Conservation (phyloP, 2,888 invertebrate species). For the Dolomedes plantarius region DNA sequence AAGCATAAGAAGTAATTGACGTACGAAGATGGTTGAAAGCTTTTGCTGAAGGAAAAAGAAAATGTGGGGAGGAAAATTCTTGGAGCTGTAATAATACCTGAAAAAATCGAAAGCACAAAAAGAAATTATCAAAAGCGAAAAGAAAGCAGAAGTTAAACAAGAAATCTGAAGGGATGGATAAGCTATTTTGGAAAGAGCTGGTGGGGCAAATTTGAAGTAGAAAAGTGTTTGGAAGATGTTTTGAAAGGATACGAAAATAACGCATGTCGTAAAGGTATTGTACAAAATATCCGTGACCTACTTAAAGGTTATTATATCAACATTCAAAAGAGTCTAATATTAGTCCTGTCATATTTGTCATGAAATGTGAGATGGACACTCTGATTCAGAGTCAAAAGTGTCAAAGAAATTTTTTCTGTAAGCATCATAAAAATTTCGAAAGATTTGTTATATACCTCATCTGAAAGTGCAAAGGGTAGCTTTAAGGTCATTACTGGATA, state of each 20-base stretch:
- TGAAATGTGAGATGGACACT: no score
- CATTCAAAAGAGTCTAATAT: constrained; percentile 40
- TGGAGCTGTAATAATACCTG: not conserved
- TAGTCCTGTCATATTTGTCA: no score
- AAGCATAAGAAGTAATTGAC: not conserved
- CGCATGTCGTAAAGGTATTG: constrained; percentile 59
- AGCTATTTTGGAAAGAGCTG: constrained; percentile 65
- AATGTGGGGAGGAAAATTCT: no score
- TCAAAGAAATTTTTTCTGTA: no score
- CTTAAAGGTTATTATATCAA: constrained; percentile 41
- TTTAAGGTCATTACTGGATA: no score
- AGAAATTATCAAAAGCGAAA: not conserved
- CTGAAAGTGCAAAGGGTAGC: no score
- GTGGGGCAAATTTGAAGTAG: constrained; percentile 62
- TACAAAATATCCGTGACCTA: constrained; percentile 68
- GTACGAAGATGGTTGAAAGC: not conserved
- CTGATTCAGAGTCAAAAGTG: no score
- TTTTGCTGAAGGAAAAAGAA: not conserved
- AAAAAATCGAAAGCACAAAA: constrained; percentile 6
- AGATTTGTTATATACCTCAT: no score
- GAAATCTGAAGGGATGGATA: constrained; percentile 36
- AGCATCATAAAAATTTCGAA: no score
- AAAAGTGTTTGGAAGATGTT: constrained; percentile 57
- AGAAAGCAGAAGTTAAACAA: constrained; percentile 9
- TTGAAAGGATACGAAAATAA: constrained; percentile 67